Base-by-base conservation (phyloP, 2,113 vertebrate species). In the Gymnocephalus cernua region DNA sequence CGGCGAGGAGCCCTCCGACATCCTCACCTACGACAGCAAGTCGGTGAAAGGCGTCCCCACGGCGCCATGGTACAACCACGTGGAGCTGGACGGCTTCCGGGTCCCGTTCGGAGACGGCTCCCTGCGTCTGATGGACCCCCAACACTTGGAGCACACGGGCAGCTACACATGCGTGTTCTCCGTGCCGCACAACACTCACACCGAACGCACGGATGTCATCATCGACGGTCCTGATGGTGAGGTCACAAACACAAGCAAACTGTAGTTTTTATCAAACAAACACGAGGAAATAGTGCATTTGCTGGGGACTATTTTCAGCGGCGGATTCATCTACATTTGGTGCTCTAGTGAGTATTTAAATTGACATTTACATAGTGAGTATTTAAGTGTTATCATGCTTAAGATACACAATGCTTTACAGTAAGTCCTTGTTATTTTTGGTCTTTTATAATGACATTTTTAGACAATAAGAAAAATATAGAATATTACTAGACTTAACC, bases 151-250 rank as follows among this genome's bases (percentile, higher is more conserved):
- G 19, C 92, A 95, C 90, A 61, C 79, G 3, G 95, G 95, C 27
- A 85, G 63, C 32, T 96, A 95, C 88, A 92, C 77, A 41, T 95
- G 95, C 53, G 83, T 68, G 50, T 89, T 94, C 80, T 87, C 90
- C 2, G 6, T 69, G 3, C 53, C 65, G 14, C 38, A 70, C 79
- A 86, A 48, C 75, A 85, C 56, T 0, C 91, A 95, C 89, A 86
- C 90, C 0, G 92, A 91, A 0, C 87, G 86, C 14, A 88, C 50
- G 0, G 79, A 82, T 0, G 89, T 96, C 82, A 85, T 51, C 18
- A 88, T 95, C 15, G 45, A 77, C 1, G 0, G 0, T 0, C 3
- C 71, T 23, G 3, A 0, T 0, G 89, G 91, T 95, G 78, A 92
- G 89, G 12, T 9, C 47, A 21, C 1, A 35, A 32, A 75, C 71